Percentiles rank a stretch among this genome's conserved stretches.
Evolutionary conservation across 2,888 invertebrate genomes (phyloP).

Genomic region (Proisotoma minuta): DNA sequence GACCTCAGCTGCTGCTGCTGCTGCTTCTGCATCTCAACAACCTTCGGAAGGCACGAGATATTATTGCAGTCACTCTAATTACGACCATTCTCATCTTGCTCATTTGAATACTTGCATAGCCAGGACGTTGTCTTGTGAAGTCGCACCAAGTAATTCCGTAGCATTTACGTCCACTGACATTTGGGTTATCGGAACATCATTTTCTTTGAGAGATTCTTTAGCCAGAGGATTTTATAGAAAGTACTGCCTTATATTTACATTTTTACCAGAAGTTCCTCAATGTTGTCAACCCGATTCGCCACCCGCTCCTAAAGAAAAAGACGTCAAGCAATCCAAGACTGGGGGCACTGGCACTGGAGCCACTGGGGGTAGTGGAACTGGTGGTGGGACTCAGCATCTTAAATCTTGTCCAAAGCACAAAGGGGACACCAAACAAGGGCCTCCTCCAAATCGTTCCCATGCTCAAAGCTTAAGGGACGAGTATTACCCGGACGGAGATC

Average conservation of each 20-base stretch:
- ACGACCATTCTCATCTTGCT: constrained; percentile 46
- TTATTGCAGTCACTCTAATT: constrained; percentile 46
- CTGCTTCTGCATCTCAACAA: constrained; percentile 13
- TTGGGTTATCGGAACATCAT: constrained; percentile 47
- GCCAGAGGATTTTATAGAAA: constrained; percentile 42
- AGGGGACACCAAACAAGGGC: constrained; percentile 13
- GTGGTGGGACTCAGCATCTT: constrained; percentile 2
- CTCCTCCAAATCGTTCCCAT: constrained; percentile 15
- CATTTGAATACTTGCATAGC: constrained; percentile 47
- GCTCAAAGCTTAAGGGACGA: constrained; percentile 31
- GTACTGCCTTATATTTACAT: constrained; percentile 46
- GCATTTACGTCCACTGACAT: constrained; percentile 47
- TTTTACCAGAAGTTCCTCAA: constrained; percentile 44
- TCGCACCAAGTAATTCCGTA: constrained; percentile 46
- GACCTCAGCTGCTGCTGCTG: background rate
- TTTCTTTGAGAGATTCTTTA: constrained; percentile 45
- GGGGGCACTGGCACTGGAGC: background rate
- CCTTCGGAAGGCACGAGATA: constrained; percentile 42
- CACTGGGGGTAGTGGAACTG: background rate
- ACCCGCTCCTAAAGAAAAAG: constrained; percentile 3
- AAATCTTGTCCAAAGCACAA: constrained; percentile 13
- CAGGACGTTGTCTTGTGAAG: constrained; percentile 45
- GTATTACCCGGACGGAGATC: constrained; percentile 46
- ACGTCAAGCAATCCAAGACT: background rate
- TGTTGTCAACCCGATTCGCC: constrained; percentile 25